Conservation (phyloP, 2,113 vertebrate genomes). For the Pachyramphus minor region DNA sequence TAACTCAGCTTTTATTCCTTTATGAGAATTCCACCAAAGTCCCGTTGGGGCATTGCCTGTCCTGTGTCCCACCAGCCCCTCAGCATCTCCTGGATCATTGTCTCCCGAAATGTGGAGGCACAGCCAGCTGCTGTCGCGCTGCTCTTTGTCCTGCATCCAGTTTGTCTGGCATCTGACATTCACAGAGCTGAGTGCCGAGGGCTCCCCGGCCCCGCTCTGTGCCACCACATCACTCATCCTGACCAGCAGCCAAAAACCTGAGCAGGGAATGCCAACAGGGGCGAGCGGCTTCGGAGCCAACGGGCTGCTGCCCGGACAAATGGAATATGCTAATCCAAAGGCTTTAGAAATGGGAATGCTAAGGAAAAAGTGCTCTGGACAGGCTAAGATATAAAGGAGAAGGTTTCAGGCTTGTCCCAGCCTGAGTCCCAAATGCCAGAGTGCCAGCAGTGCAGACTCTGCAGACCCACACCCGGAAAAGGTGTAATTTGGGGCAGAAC, state of each 20-base stretch:
- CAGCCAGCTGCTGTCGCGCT: not conserved
- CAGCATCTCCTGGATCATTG: not conserved
- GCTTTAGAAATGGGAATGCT: fast-evolving
- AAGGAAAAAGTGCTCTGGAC: fast-evolving
- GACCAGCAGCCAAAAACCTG: not conserved
- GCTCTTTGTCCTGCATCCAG: constrained; percentile 49
- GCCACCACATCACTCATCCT: not conserved
- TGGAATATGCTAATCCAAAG: not conserved
- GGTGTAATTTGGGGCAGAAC: not conserved
- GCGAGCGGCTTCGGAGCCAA: not conserved
- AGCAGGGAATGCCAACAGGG: not conserved
- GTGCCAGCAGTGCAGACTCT: not conserved
- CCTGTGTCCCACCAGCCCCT: not conserved
- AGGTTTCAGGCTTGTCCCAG: not conserved
- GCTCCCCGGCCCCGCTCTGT: not conserved
- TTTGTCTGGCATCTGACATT: constrained; percentile 64
- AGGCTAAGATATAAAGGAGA: not conserved
- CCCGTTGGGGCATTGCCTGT: not conserved
- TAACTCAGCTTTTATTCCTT: not conserved
- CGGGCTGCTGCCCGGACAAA: not conserved
- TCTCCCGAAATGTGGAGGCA: not conserved
- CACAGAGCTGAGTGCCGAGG: not conserved
- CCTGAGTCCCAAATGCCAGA: not conserved
- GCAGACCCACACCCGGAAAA: not conserved
- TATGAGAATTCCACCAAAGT: not conserved